These are phyloP conservation scores for Mythimna lalbum DNA, from an alignment of 2,888 invertebrate species.

Conservation along the genomic window DNA sequence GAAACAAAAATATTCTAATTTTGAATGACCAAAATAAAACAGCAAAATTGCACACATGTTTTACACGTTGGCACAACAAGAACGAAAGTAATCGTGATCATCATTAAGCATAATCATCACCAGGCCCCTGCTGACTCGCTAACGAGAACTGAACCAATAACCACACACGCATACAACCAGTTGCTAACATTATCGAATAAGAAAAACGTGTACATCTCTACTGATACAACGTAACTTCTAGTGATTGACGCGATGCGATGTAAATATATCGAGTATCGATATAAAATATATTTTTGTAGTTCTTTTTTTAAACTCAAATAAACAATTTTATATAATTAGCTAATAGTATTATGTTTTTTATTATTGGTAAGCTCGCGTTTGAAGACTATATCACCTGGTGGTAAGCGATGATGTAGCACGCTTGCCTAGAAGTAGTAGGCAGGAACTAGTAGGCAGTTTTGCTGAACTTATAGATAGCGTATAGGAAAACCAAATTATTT, in stretches of 20 bases:
- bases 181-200: slow-evolving; percentile 62
- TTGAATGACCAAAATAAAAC: background rate
- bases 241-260: slow-evolving; percentile 53
- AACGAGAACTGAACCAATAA: slow-evolving; percentile 49
- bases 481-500: background rate
- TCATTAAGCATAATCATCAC: slow-evolving; percentile 2
- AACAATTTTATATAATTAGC: no score
- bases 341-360: no score
- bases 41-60: background rate
- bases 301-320: background rate
- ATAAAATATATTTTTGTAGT: background rate
- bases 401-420: no score
- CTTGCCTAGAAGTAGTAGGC: no score
- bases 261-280: slow-evolving; percentile 23
- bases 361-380: no score
- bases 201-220: slow-evolving; percentile 73
- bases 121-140: slow-evolving; percentile 25
- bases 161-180: slow-evolving; percentile 58
- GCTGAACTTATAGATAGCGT: background rate
- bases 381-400: no score
- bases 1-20: no score
- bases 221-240: slow-evolving; percentile 65
- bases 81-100: background rate
- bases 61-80: background rate
- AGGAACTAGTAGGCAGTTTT: background rate